Evolutionary conservation across 2,888 invertebrate species (phyloP).

Genomic region (Agriopis aurantiaria): DNA sequence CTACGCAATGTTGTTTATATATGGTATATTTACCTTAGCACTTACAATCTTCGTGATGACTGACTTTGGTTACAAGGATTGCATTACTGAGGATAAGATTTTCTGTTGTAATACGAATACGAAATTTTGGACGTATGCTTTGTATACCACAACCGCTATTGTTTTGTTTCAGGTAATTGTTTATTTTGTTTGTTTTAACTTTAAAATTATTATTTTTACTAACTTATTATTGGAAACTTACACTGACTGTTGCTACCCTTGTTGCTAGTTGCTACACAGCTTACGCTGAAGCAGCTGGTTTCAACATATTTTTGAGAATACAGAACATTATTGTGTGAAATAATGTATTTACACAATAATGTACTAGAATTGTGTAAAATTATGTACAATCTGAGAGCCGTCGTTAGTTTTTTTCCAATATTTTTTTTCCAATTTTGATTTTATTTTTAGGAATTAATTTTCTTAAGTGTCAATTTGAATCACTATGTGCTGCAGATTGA

Average conservation of each 20-base stretch:
- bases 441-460: slow-evolving; percentile 47
- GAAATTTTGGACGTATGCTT: slow-evolving; percentile 20
- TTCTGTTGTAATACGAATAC: slow-evolving; percentile 1
- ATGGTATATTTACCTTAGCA: slow-evolving; percentile 62
- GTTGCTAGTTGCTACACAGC: no score
- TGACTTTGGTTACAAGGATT: slow-evolving; percentile 48
- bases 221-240: neutral
- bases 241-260: no score
- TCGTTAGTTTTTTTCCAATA: no score
- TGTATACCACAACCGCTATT: slow-evolving; percentile 21
- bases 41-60: slow-evolving; percentile 60
- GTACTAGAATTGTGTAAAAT: no score
- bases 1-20: slow-evolving; percentile 60
- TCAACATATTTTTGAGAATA: no score
- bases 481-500: slow-evolving; percentile 68
- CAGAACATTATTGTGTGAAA: no score
- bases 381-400: no score
- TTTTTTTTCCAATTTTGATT: neutral
- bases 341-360: no score
- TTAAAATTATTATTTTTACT: neutral
- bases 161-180: slow-evolving; percentile 19
- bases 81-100: neutral
- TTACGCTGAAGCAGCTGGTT: no score
- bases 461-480: slow-evolving; percentile 57
- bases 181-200: neutral